Percentiles rank a stretch among this genome's conserved stretches.
Evolutionary conservation across 2,113 vertebrate species (phyloP).

Genomic region (Tyrannus savana): DNA sequence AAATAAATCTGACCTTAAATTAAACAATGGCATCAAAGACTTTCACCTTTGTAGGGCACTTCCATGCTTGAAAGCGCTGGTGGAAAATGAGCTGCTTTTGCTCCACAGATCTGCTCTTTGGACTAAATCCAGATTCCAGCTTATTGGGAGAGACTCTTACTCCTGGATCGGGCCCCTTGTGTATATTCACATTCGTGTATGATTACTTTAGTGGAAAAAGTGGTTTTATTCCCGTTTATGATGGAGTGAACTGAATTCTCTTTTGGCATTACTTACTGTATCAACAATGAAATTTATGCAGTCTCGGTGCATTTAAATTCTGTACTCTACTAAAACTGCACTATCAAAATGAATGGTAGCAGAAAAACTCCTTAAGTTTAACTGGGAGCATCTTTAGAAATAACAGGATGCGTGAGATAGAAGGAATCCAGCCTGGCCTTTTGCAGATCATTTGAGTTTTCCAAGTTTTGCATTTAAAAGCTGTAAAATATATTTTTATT

Average conservation of each 20-base stretch:
- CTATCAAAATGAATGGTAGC: not conserved
- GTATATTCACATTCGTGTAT: slow-evolving; percentile 31
- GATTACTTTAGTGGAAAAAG: slow-evolving; percentile 52
- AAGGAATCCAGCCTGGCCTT: not conserved
- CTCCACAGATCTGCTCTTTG: not conserved
- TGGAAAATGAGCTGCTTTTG: not conserved
- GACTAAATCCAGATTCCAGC: slow-evolving; percentile 14
- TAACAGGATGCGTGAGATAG: not conserved
- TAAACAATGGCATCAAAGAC: not conserved
- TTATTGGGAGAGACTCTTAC: slow-evolving; percentile 14
- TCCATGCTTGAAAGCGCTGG: not conserved
- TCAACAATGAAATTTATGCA: slow-evolving; percentile 34
- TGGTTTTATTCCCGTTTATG: slow-evolving; percentile 42
- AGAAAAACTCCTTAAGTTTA: slow-evolving; percentile 3
- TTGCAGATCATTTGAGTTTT: not conserved
- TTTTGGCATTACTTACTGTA: slow-evolving; percentile 21
- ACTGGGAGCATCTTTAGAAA: slow-evolving; percentile 7
- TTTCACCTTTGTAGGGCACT: not conserved
- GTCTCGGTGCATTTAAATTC: not conserved
- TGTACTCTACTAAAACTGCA: not conserved
- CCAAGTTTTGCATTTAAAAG: not conserved
- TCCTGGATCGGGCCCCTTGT: slow-evolving; percentile 30
- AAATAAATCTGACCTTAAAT: not conserved
- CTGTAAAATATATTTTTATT: slow-evolving; percentile 24
- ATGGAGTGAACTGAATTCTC: slow-evolving; percentile 25